These are phyloP conservation scores for Galerucella nymphaeae DNA, from an alignment of 2,888 invertebrate genomes.

Conservation along the genomic window DNA sequence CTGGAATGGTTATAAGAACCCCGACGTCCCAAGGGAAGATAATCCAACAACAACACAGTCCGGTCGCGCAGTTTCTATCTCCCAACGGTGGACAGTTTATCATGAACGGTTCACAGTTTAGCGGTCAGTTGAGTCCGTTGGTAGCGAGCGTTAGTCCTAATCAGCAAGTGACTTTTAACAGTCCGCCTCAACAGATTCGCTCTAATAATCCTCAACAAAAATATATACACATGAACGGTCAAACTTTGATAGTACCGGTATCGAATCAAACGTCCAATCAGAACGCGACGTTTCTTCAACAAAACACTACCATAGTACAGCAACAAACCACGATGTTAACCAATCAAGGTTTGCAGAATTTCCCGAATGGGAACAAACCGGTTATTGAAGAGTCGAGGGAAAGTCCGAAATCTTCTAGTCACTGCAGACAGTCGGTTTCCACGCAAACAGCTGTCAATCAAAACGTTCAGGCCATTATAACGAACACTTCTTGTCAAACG, in stretches of 20 bases:
- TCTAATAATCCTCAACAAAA: slow-evolving; percentile 69
- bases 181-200: slow-evolving; percentile 54
- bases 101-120: slow-evolving; percentile 78
- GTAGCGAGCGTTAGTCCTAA: slow-evolving; percentile 80
- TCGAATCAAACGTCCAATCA: slow-evolving; percentile 66
- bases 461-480: slow-evolving; percentile 63
- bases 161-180: slow-evolving; percentile 68
- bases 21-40: slow-evolving; percentile 80
- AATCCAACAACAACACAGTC: slow-evolving; percentile 72
- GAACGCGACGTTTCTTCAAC: slow-evolving; percentile 81
- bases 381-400: slow-evolving; percentile 24
- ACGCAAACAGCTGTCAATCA: slow-evolving; percentile 77
- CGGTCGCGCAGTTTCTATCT: slow-evolving; percentile 78
- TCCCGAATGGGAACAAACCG: slow-evolving; percentile 52
- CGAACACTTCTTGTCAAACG: slow-evolving; percentile 65
- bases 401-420: slow-evolving; percentile 51
- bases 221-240: slow-evolving; percentile 75
- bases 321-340: slow-evolving; percentile 84
- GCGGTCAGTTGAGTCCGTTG: slow-evolving; percentile 83
- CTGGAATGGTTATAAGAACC: slow-evolving; percentile 83
- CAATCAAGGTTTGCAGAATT: slow-evolving; percentile 68
- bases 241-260: slow-evolving; percentile 76
- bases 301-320: slow-evolving; percentile 87
- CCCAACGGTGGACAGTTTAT: slow-evolving; percentile 80
- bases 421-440: slow-evolving; percentile 75